Evolutionary conservation across 23 tunicate genomes (phyloP).

Genomic region (Ascidia mentula): DNA sequence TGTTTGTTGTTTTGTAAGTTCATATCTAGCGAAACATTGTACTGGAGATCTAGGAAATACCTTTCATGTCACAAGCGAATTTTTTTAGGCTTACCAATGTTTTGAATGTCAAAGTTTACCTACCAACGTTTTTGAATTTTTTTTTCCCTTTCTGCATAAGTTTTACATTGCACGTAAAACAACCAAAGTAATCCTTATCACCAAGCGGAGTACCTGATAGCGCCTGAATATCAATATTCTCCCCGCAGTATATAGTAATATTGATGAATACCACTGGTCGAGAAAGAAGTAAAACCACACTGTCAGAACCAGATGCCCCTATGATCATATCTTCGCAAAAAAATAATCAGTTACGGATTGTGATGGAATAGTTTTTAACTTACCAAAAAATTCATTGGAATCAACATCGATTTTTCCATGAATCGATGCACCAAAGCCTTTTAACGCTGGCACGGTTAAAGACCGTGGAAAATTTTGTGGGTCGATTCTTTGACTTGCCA

Average conservation of each 20-base stretch:
- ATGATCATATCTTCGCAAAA: slow-evolving; percentile 48
- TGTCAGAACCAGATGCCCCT: slow-evolving; percentile 50
- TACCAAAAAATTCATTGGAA: slow-evolving; percentile 58
- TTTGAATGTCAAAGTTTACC: too few relatives aligned
- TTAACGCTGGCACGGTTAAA: background rate
- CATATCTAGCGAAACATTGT: too few relatives aligned
- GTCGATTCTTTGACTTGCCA: slow-evolving; percentile 30
- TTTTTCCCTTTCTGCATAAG: slow-evolving; percentile 45
- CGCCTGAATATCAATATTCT: background rate
- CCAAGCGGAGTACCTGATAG: background rate
- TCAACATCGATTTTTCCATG: slow-evolving; percentile 61
- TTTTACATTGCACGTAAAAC: slow-evolving; percentile 47
- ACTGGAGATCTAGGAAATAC: too few relatives aligned
- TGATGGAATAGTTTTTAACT: background rate
- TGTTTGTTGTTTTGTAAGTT: too few relatives aligned
- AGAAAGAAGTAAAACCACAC: slow-evolving; percentile 33
- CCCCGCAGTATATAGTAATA: background rate
- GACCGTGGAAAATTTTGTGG: slow-evolving; percentile 9
- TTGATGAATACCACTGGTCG: slow-evolving; percentile 63
- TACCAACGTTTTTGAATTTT: slow-evolving; percentile 23
- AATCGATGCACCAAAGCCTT: slow-evolving; percentile 52
- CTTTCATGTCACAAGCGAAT: too few relatives aligned
- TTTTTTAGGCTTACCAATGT: too few relatives aligned
- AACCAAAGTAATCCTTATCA: background rate
- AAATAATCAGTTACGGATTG: background rate